Evolutionary conservation across 2,888 invertebrate genomes (phyloP), one percentile per base, ranked within the genome.

Genomic region (Urechis unicinctus): DNA sequence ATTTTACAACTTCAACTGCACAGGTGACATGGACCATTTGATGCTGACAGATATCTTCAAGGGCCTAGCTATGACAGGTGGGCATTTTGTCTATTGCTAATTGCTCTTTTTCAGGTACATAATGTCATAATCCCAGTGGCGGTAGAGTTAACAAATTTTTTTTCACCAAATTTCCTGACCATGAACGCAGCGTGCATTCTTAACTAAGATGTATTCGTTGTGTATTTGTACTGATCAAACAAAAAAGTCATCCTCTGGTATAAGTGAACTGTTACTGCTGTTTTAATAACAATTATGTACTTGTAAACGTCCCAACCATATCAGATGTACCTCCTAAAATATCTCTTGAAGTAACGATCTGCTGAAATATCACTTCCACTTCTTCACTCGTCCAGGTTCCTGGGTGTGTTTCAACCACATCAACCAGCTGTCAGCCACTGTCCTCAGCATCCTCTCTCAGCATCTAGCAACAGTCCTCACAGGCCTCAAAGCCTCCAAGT

Each of bases 341-440:
- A n/a, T n/a, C n/a, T n/a, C n/a, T n/a, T n/a, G n/a, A n/a, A n/a
- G n/a, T n/a, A n/a, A n/a, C n/a, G n/a, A n/a, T n/a, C n/a, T n/a
- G n/a, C n/a, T n/a, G 9, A 36, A 36, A 36, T 36, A 36, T 36
- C 9, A 21, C 56, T 42, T 47, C 13, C n/a, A 49, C n/a, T 43
- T 21, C 22, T 50, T 31, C 36, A 44, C 26, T n/a, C 3, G 21
- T 50, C 9, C 57, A 73, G 75, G 75, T 4, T 68, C 68, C 54
- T 76, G 74, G 74, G 62, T 74, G 1, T 68, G 70, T 42, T 72
- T 75, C 58, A 74, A 69, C 61, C 68, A 71, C 54, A 60, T 75
- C 22, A 67, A 68, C 59, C 60, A 60, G 29, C 61, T 74, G 2
- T 48, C 58, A 9, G 68, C 71, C 0, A 58, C 69, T 0, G 70